phyloP scores from a whole-genome alignment of 2,113 vertebrate species.

The Junco hyemalis region DNA sequence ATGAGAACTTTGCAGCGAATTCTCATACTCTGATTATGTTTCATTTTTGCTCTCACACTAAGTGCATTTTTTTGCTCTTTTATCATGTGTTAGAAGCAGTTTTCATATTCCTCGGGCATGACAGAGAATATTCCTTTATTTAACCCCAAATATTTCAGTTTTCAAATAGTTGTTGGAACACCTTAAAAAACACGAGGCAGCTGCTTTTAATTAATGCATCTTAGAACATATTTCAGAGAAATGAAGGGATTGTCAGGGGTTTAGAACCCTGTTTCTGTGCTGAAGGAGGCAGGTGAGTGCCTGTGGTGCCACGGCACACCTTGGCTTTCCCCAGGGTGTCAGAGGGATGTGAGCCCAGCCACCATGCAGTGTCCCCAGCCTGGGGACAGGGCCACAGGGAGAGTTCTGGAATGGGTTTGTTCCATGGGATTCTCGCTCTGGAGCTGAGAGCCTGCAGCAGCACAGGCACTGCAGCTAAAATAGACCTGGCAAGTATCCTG shows the following conservation, averaged over 20 bases:
- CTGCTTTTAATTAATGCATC: neutral
- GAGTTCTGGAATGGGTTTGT: neutral
- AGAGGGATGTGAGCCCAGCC: accelerated
- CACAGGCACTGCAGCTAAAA: neutral
- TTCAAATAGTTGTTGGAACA: neutral
- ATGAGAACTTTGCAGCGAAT: neutral
- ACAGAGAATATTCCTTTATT: neutral
- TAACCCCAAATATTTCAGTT: neutral
- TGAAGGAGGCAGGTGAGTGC: accelerated
- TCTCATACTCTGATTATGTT: accelerated
- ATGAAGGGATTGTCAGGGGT: neutral
- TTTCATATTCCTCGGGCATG: neutral
- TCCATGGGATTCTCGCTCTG: accelerated
- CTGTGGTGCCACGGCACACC: accelerated
- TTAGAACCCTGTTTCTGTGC: neutral
- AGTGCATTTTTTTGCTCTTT: neutral
- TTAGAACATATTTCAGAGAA: neutral
- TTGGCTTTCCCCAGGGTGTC: neutral
- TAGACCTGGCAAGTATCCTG: neutral
- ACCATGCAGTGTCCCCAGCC: neutral
- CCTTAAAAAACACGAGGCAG: accelerated
- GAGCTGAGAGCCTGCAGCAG: neutral
- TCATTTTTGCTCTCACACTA: accelerated
- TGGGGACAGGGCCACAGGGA: accelerated
- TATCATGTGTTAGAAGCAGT: neutral